Evolutionary conservation across 2,113 vertebrate genomes (phyloP).

Genomic region (Tricholaema leucomelas): DNA sequence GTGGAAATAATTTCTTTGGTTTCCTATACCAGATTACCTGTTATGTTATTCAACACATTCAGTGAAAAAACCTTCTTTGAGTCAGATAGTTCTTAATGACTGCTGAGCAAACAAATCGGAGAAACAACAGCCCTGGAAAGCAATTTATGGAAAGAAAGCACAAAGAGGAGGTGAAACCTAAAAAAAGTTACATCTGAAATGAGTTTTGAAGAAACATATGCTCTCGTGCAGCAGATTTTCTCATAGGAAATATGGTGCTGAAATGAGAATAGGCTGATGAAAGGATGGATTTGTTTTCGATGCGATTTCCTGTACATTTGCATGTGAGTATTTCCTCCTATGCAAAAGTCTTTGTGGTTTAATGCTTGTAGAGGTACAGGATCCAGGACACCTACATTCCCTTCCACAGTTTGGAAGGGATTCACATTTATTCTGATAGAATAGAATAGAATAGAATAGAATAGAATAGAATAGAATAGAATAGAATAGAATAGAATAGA

Average conservation of each 20-base stretch:
- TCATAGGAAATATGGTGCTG: constrained; percentile 56
- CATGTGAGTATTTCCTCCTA: background rate
- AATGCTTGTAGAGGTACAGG: background rate
- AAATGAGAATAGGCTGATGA: constrained; percentile 59
- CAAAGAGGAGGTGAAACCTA: constrained; percentile 51
- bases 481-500: too few relatives aligned
- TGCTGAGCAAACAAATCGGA: constrained; percentile 32
- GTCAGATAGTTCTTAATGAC: constrained; percentile 5
- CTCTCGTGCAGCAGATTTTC: constrained; percentile 63
- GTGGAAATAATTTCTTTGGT: background rate
- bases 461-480: too few relatives aligned
- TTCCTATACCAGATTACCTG: background rate
- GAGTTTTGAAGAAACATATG: constrained; percentile 66
- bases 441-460: too few relatives aligned
- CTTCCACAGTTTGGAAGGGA: background rate
- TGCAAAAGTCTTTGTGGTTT: background rate
- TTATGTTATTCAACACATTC: background rate
- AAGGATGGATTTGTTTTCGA: constrained; percentile 46
- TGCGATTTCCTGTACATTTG: constrained; percentile 47
- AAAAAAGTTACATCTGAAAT: constrained; percentile 61
- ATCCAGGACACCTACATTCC: background rate
- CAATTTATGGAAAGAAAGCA: constrained; percentile 40
- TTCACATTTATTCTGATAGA: background rate
- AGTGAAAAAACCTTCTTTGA: background rate
- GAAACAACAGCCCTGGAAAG: constrained; percentile 36